Percentiles rank a stretch among this genome's conserved stretches.
Evolutionary conservation across 2,797 vertebrate genomes (phyloP).

Genomic region (Sebastolobus altivelis): DNA sequence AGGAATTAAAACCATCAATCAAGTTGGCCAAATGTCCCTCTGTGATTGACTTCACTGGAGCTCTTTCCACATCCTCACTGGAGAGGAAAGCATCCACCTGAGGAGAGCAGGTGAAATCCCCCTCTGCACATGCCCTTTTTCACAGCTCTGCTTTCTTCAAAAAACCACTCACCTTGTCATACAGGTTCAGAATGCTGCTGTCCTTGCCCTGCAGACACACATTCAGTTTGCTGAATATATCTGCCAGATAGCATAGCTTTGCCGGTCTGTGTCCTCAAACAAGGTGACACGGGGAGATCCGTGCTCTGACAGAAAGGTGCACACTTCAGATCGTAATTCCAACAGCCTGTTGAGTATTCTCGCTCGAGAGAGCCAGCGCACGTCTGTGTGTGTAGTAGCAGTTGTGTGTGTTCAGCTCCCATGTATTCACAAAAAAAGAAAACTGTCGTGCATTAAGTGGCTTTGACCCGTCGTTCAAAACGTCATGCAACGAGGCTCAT

Average conservation of each 20-base stretch:
- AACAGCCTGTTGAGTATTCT: slow-evolving; percentile 13
- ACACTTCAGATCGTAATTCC: slow-evolving; percentile 12
- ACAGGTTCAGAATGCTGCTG: not conserved
- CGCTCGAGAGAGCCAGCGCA: slow-evolving; percentile 16
- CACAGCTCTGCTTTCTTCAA: not conserved
- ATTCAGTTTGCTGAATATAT: slow-evolving; percentile 26
- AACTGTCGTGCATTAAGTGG: not conserved
- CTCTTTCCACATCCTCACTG: not conserved
- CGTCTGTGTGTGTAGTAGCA: slow-evolving; percentile 16
- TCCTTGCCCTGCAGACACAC: not conserved
- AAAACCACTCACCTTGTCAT: not conserved
- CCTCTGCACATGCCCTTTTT: not conserved
- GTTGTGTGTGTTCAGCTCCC: not conserved
- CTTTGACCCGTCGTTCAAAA: not conserved
- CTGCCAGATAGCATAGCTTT: slow-evolving; percentile 3
- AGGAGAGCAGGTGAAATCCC: slow-evolving; percentile 25
- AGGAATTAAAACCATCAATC: slow-evolving; percentile 7
- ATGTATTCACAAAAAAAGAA: not conserved
- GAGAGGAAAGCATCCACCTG: slow-evolving; percentile 9
- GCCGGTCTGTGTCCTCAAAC: not conserved
- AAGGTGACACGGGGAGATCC: slow-evolving; percentile 2
- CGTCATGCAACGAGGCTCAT: not conserved
- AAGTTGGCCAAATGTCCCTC: slow-evolving; percentile 12
- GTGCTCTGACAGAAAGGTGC: slow-evolving; percentile 12
- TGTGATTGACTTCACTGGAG: not conserved